Percentiles rank a stretch among this genome's conserved stretches.
Evolutionary conservation across 2,113 vertebrate species (phyloP).

Genomic region (Toxotes chatareus): DNA sequence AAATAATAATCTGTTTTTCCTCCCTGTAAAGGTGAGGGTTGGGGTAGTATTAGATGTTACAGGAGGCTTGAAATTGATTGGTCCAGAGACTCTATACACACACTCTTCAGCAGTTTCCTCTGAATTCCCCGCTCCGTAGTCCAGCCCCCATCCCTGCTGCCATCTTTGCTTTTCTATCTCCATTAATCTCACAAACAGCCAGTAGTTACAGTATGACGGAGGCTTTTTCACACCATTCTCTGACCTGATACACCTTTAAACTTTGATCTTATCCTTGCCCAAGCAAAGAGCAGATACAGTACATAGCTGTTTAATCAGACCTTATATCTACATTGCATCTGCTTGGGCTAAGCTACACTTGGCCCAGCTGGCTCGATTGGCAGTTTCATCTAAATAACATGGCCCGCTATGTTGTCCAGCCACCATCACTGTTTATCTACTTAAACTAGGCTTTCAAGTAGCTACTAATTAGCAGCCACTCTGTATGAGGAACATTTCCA

Average conservation of each 20-base stretch:
- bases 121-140: not conserved
- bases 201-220: not conserved
- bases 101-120: not conserved
- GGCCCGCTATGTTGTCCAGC: not conserved
- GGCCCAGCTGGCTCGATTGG: not conserved
- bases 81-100: not conserved
- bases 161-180: not conserved
- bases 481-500: not conserved
- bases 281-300: no score
- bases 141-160: not conserved
- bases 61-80: not conserved
- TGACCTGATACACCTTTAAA: not conserved
- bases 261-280: not conserved
- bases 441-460: not conserved
- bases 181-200: not conserved
- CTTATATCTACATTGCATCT: not conserved
- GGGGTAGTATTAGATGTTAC: not conserved
- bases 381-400: not conserved
- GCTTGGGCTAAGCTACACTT: not conserved
- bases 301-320: not conserved
- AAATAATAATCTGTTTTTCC: not conserved
- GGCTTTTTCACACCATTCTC: not conserved
- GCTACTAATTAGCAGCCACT: not conserved
- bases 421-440: not conserved
- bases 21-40: not conserved